phyloP scores from a whole-genome alignment of 1,140 invertebrate species.

The Drosophila novamexicana region DNA sequence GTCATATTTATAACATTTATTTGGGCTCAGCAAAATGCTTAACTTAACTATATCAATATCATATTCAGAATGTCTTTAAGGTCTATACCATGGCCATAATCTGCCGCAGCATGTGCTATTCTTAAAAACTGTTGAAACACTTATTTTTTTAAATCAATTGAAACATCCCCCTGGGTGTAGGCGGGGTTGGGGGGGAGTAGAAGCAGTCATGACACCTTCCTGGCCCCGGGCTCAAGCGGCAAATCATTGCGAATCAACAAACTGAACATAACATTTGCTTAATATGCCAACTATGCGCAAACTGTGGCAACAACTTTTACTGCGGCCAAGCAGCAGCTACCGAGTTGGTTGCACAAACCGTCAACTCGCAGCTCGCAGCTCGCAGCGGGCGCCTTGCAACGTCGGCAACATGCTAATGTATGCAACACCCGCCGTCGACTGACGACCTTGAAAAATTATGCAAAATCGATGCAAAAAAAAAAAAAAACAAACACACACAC shows the following conservation, averaged over 20 bases:
- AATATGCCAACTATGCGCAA: constrained; percentile 74
- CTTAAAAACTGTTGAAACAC: constrained; percentile 15
- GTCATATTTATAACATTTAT: no score
- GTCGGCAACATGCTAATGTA: constrained; percentile 80
- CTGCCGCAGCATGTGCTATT: background rate
- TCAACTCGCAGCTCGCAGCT: constrained; percentile 17
- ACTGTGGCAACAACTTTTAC: constrained; percentile 71
- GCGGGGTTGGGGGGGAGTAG: background rate
- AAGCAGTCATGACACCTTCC: constrained; percentile 3
- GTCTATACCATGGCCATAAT: no score
- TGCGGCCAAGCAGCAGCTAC: constrained; percentile 24
- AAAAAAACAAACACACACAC: constrained; percentile 49
- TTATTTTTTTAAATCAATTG: background rate
- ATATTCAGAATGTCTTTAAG: no score
- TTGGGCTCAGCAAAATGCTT: no score
- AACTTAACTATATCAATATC: no score
- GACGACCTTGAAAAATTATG: constrained; percentile 83
- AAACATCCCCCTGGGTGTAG: background rate
- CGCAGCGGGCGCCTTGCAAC: constrained; percentile 41
- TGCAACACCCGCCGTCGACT: constrained; percentile 75
- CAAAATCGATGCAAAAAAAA: constrained; percentile 82
- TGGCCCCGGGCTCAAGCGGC: constrained; percentile 2
- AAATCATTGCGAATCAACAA: constrained; percentile 51
- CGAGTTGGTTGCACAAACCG: constrained; percentile 62
- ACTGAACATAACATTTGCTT: constrained; percentile 65